Evolutionary conservation across 2,888 invertebrate species (phyloP), one percentile per base, ranked within the genome.

Genomic region (Rhaphigaster nebulosa): DNA sequence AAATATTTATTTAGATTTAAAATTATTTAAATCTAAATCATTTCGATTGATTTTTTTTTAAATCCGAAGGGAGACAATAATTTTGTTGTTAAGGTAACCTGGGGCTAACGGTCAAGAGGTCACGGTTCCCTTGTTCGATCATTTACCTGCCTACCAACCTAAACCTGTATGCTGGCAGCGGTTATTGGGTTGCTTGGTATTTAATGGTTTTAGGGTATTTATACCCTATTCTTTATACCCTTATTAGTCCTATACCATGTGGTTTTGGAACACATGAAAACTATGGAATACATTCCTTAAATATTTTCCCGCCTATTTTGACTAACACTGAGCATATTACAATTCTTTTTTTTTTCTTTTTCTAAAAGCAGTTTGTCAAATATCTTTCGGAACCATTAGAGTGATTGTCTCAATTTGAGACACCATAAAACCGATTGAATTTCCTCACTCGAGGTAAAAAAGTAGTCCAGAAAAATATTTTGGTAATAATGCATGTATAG

Each of bases 121-220:
- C 84, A 80, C 23, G 41, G 76, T 34, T n/a, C 60, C 60, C 29
- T 18, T 45, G 84, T 50, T 84, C 84, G 84, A 84, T 84, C 84
- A 84, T 45, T n/a, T 18, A 50, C n/a, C 84, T 84, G n/a, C 45
- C 45, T 50, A 23, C 45, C 45, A 4, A 26, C 84, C 15, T 41
- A 15, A 38, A 76, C 70, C 70, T 38, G 1, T 20, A 4, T 76
- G 38, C 6, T 12, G 20, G 70, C 38, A 34, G 38, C 10, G 20
- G 34, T 38, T 38, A 76, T 76, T 38, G 34, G 20, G 34, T 29
- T 65, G 1, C 4, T 2, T 4, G 65, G 1, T 65, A 34, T 15
- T 65, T 15, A 2, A 20, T 18, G 20, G 34, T 70, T 34, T 65
- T 76, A 76, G 70, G 38, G 70, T 76, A 38, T 65, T 65, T 65